phyloP scores from a whole-genome alignment of 1,140 invertebrate genomes.

The Chelonus insularis region DNA sequence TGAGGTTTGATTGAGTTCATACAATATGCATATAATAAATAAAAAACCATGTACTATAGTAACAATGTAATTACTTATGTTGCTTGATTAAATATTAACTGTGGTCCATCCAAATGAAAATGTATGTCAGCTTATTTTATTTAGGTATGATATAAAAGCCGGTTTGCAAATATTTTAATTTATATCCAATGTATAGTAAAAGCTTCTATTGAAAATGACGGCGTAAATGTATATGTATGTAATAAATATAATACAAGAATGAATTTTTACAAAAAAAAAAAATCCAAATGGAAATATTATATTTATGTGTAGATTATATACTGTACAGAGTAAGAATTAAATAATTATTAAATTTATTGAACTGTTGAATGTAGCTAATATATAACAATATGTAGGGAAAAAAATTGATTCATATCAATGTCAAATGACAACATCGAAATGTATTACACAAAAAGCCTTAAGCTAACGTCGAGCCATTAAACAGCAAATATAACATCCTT shows the following conservation, averaged over 20 bases:
- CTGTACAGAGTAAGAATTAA: too few species aligned
- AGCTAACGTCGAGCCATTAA: too few species aligned
- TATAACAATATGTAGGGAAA: background rate
- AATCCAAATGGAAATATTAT: conserved; percentile 11
- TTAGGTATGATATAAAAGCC: background rate
- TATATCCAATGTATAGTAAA: background rate
- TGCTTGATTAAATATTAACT: background rate
- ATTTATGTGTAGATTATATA: too few species aligned
- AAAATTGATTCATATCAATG: background rate
- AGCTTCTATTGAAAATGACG: background rate
- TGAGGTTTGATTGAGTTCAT: too few species aligned
- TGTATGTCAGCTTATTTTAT: background rate
- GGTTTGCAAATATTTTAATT: background rate
- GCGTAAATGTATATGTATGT: too few species aligned
- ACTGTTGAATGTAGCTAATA: background rate
- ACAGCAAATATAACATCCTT: too few species aligned
- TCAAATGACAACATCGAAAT: background rate
- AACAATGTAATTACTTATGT: conserved; percentile 30
- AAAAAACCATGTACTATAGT: conserved; percentile 17
- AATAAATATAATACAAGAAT: too few species aligned
- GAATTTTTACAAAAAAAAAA: too few species aligned
- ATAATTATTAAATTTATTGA: background rate
- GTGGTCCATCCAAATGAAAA: background rate
- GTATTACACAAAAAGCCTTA: background rate
- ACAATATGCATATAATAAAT: too few species aligned